Percentiles rank a stretch among this genome's conserved stretches.
These are phyloP conservation scores for Saxidomus purpurata DNA, from an alignment of 1,140 invertebrate species.

Conservation along the genomic window DNA sequence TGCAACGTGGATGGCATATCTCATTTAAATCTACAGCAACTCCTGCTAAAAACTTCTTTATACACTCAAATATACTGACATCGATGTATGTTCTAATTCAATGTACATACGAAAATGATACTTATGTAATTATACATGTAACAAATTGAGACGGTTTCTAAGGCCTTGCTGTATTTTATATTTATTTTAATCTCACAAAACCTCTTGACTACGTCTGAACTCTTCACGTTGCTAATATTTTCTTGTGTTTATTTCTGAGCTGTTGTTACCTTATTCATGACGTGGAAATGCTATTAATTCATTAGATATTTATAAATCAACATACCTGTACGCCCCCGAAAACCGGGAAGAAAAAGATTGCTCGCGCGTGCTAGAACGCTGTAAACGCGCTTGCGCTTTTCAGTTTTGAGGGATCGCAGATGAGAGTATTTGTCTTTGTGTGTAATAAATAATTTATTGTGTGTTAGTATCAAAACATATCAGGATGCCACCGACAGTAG, in stretches of 20 bases:
- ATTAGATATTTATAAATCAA: constrained; percentile 29
- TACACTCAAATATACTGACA: too few relatives aligned
- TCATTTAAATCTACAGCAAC: too few relatives aligned
- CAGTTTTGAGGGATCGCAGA: constrained; percentile 38
- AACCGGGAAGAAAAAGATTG: not conserved
- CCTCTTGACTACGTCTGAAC: constrained; percentile 1
- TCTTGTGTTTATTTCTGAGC: constrained; percentile 19
- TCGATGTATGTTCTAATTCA: too few relatives aligned
- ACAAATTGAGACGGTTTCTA: too few relatives aligned
- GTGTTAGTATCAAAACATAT: constrained; percentile 51
- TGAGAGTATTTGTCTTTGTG: not conserved
- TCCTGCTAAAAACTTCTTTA: too few relatives aligned
- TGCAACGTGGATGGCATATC: too few relatives aligned
- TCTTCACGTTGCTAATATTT: not conserved
- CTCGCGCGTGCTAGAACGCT: not conserved
- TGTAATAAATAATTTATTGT: constrained; percentile 4
- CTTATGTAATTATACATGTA: too few relatives aligned
- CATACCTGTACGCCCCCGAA: constrained; percentile 41
- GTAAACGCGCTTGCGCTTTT: constrained; percentile 2
- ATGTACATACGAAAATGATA: too few relatives aligned
- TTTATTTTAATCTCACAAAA: not conserved
- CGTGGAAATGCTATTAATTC: constrained; percentile 14
- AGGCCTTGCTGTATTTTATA: too few relatives aligned
- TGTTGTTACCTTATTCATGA: constrained; percentile 6
- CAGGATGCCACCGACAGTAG: constrained; percentile 51